Evolutionary conservation across 2,113 vertebrate species (phyloP).

Genomic region (Addax nasomaculatus): DNA sequence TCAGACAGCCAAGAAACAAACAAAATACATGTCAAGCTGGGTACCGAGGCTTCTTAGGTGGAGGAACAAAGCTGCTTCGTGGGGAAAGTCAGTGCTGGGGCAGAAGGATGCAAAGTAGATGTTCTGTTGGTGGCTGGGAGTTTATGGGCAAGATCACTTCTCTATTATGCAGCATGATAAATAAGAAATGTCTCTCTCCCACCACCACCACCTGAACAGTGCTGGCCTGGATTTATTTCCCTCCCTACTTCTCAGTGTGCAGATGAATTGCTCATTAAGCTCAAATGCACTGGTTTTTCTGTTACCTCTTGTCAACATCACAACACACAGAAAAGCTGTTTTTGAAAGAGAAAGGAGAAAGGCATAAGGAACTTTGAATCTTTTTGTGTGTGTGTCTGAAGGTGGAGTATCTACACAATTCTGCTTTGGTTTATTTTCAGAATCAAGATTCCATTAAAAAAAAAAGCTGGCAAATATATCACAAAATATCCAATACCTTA

Average conservation of each 20-base stretch:
- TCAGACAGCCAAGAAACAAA: neutral
- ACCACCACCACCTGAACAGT: neutral
- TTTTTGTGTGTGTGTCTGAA: neutral
- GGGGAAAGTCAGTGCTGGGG: neutral
- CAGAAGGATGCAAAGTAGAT: neutral
- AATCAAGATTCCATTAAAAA: neutral
- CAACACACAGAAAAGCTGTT: neutral
- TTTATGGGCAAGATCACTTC: neutral
- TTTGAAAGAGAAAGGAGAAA: neutral
- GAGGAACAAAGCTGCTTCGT: neutral
- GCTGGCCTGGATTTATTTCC: neutral
- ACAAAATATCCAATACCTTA: neutral
- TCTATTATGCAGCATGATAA: neutral
- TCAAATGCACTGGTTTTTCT: neutral
- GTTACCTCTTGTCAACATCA: neutral
- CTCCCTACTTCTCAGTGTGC: neutral
- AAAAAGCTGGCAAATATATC: neutral
- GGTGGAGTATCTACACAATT: neutral
- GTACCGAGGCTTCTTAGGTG: no score
- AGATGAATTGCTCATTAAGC: neutral
- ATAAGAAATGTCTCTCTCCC: neutral
- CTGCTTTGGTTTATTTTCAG: neutral
- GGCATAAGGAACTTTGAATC: neutral
- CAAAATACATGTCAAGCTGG: neutral
- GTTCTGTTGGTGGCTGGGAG: neutral